Base-by-base conservation (phyloP, 2,797 vertebrate species). In the Crypturellus tataupa region DNA sequence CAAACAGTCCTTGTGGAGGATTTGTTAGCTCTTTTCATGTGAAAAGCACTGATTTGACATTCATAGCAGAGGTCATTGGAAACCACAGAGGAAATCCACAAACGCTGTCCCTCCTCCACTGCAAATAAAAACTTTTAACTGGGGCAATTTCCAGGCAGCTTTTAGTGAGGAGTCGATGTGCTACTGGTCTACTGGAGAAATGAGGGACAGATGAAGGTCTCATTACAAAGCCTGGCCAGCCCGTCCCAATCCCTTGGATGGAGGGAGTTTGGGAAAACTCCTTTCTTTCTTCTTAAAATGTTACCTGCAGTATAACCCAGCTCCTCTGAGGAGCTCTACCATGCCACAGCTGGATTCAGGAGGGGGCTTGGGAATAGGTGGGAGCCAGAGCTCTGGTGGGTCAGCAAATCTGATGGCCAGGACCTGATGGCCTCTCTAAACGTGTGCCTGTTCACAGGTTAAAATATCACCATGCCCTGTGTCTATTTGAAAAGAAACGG, bases 61-160 rank as follows among this genome's bases (percentile, higher is more conserved):
- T 88, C 85, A 81, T 79, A 91, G 77, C 85, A 79, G 63, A 49
- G 33, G 44, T 89, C 85, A 70, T 83, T 94, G 91, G 77, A 91
- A 95, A 75, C 64, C 83, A 76, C 10, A 4, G 49, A 90, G 82
- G 71, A 96, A 93, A 93, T 58, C 51, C 29, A 46, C 53, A 70
- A 42, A 33, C 73, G 10, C 80, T 86, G 39, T 47, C 14, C 13
- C 56, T 85, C 49, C 17, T 93, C 62, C 2, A 9, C 46, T 71
- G 89, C 77, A 91, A 70, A 67, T 72, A 89, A 70, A 67, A 78
- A 89, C 81, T 68, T 69, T 91, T 35, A 64, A 42, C 70, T 44
- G 21, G 29, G 53, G 60, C 59, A 46, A 70, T 90, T 86, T 94
- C 79, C 77, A 71, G 60, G 27, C 27, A 81, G 39, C 9, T 89